Evolutionary conservation across 2,888 invertebrate genomes (phyloP).

Genomic region (Chrysodeixis includens): DNA sequence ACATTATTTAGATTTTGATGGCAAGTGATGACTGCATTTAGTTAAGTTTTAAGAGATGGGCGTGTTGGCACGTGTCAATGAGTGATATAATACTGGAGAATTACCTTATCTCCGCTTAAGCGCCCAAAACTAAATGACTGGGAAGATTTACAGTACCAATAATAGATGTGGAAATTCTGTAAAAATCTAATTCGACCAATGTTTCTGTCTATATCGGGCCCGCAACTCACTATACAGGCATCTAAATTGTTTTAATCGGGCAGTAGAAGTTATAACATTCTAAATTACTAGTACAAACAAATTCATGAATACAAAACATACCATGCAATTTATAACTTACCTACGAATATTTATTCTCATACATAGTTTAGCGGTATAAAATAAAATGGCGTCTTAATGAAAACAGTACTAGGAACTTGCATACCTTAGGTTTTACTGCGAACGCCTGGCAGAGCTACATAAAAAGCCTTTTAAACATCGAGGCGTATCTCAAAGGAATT

Average conservation of each 20-base stretch:
- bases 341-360: neutral
- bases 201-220: too few relatives aligned
- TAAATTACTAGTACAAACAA: too few relatives aligned
- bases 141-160: neutral
- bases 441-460: neutral
- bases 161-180: too few relatives aligned
- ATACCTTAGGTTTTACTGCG: neutral
- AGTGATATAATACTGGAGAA: neutral
- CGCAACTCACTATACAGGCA: too few relatives aligned
- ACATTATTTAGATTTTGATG: neutral
- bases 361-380: neutral
- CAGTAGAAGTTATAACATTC: too few relatives aligned
- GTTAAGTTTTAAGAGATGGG: neutral
- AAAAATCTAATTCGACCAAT: too few relatives aligned
- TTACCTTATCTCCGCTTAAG: neutral
- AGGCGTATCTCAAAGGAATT: neutral
- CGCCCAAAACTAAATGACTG: neutral
- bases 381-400: constrained; percentile 2
- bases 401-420: neutral
- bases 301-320: neutral
- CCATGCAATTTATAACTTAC: neutral
- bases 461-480: neutral
- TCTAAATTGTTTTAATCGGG: too few relatives aligned
- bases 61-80: neutral
- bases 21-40: neutral